Evolutionary conservation across 2,113 vertebrate genomes (phyloP), one percentile per base, ranked within the genome.

Genomic region (Myotis davidii): DNA sequence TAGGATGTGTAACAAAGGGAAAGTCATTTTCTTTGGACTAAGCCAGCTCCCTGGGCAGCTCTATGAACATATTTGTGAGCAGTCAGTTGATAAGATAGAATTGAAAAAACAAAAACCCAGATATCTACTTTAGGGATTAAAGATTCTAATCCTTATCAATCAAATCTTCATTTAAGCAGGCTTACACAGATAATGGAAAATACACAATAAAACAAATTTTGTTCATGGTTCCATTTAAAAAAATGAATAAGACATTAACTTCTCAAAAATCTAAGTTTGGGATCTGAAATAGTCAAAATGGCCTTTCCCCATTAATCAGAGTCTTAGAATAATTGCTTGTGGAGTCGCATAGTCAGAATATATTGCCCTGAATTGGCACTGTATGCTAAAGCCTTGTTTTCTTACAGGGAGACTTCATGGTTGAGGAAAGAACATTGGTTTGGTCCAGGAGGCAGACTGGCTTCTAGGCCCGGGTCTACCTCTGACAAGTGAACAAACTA

Each of bases 51-150:
- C n/a, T 54, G 48, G 29, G 27, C 74, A 78, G 59, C 89, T 95
- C 39, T 77, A 0, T 76, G 70, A 67, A 56, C 9, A 2, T 39
- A 37, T 54, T 13, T 50, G 50, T 90, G 85, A 64, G 17, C 8
- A 11, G 18, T 89, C 59, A 88, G 61, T 50, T 84, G 12, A 79
- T 67, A 32, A 18, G 61, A 56, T 61, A 52, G 32, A 87, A 59
- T 13, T 89, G 79, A 25, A 14, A 8, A 4, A 34, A 29, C 67
- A 34, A 5, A 29, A 10, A 9, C 3, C n/a, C 56, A 91, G 64
- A 6, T 87, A 45, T 21, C 67, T 90, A 88, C n/a, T 82, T 78
- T 88, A 67, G 69, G 27, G 11, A 39, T 42, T 90, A 94, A 91
- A 73, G 32, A 76, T 79, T 70, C 56, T 79, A 72, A 73, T 82